Evolutionary conservation across 2,888 invertebrate species (phyloP), one percentile per base, ranked within the genome.

Genomic region (Sturmia bella): DNA sequence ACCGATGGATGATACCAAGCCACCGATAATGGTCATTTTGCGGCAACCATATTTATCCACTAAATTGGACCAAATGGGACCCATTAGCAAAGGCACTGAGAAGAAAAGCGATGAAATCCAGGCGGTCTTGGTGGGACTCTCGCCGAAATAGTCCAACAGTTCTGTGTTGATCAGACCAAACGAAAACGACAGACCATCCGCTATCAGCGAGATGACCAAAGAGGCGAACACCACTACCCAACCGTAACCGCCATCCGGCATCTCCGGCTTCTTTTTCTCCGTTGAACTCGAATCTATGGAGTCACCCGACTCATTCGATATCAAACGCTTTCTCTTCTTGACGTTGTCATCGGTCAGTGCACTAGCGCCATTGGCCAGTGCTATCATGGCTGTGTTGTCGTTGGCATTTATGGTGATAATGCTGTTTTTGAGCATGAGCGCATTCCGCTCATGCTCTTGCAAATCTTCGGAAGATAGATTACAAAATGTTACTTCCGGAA

Each of bases 111-210:
- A 96, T 1, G 97, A 97, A 80, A 98, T 96, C 95, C 96, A 96
- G 1, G 98, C 95, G 0, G 98, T 98, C 56, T 95, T 95, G 5
- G 96, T 94, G 86, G 96, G 96, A 50, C 95, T 95, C 37, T 95
- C 95, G 73, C 93, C 92, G 89, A 97, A 98, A 87, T 96, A 95
- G 57, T 94, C 92, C 56, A 96, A 91, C 86, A 98, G 95, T 87
- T 97, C 95, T 0, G 96, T 95, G 88, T 96, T 97, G 9, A 98
- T 92, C 17, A 98, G 92, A 0, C 98, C 99, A 89, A 98, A 98
- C 1, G 97, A 97, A 89, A 98, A 97, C 64, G 97, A 96, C 74
- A 98, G 94, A 0, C 98, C 98, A 90, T 98, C 98, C 45, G 97
- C 96, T 61, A 98, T 95, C 92, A 97, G 94, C 19, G 97, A 97